These are phyloP conservation scores for Spinus olivaceus DNA, from an alignment of 2,797 vertebrate species.

Conservation along the genomic window DNA sequence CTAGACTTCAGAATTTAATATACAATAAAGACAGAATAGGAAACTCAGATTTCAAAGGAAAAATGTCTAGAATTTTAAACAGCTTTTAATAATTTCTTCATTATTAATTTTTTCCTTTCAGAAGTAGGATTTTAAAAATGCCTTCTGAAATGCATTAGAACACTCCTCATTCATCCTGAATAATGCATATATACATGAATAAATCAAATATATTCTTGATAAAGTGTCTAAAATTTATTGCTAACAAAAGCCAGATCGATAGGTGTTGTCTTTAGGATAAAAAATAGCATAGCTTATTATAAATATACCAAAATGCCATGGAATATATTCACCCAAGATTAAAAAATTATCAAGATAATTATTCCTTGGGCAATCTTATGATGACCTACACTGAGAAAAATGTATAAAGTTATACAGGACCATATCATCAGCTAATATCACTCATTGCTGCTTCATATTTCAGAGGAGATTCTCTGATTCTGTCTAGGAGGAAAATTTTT, in stretches of 20 bases:
- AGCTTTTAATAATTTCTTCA: neutral
- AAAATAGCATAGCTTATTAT: neutral
- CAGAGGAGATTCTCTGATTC: neutral
- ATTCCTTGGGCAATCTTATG: neutral
- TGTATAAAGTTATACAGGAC: neutral
- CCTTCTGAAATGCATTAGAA: neutral
- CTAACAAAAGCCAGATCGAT: neutral
- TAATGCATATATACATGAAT: neutral
- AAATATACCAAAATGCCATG: neutral
- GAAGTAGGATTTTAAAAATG: neutral
- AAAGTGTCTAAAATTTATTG: neutral
- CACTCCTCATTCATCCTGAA: neutral
- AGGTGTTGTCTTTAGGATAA: neutral
- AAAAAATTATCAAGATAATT: neutral
- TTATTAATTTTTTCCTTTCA: neutral
- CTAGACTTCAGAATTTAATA: neutral
- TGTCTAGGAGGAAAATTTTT: rapidly evolving
- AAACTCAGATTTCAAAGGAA: neutral
- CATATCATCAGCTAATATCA: neutral
- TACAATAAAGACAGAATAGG: neutral
- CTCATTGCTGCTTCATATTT: neutral
- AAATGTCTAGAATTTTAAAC: neutral
- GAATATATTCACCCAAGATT: neutral
- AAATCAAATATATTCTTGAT: neutral
- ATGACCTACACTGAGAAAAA: neutral